Conservation (phyloP, 1,140 invertebrate genomes). For the Tigriopus japonicus region DNA sequence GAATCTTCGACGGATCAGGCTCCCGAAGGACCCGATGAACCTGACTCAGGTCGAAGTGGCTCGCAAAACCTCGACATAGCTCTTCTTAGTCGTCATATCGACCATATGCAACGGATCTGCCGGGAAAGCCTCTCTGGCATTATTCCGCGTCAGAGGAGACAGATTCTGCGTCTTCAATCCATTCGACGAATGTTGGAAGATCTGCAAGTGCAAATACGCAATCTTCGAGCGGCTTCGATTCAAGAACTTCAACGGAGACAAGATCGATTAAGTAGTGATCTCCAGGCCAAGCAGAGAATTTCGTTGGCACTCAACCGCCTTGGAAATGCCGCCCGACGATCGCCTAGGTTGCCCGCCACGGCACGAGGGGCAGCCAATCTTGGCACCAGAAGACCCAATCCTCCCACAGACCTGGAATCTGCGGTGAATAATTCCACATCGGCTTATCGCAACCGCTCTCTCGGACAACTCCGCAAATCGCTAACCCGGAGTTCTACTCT, state of each 20-base stretch:
- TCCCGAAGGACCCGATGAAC: not conserved
- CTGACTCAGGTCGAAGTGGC: slow-evolving; percentile 19
- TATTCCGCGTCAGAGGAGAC: slow-evolving; percentile 6
- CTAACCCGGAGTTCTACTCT: not conserved
- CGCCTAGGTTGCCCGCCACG: too few relatives aligned
- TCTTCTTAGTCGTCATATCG: slow-evolving; percentile 26
- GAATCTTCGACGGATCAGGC: not conserved
- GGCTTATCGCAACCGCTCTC: too few relatives aligned
- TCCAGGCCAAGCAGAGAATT: too few relatives aligned
- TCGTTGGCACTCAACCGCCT: too few relatives aligned
- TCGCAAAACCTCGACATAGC: not conserved
- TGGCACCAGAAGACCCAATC: too few relatives aligned
- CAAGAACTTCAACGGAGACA: not conserved
- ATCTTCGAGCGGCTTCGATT: slow-evolving; percentile 25
- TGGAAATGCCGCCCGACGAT: too few relatives aligned
- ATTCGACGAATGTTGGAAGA: slow-evolving; percentile 41
- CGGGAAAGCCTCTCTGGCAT: slow-evolving; percentile 20
- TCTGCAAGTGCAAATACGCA: slow-evolving; percentile 36
- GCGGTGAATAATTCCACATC: too few relatives aligned
- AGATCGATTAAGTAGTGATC: too few relatives aligned
- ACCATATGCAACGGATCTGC: slow-evolving; percentile 28
- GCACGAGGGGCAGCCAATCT: too few relatives aligned
- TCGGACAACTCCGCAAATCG: too few relatives aligned
- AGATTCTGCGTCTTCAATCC: slow-evolving; percentile 31
- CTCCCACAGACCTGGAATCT: too few relatives aligned